These are phyloP conservation scores for Eilema caniola DNA, from an alignment of 2,888 invertebrate species.

Conservation along the genomic window DNA sequence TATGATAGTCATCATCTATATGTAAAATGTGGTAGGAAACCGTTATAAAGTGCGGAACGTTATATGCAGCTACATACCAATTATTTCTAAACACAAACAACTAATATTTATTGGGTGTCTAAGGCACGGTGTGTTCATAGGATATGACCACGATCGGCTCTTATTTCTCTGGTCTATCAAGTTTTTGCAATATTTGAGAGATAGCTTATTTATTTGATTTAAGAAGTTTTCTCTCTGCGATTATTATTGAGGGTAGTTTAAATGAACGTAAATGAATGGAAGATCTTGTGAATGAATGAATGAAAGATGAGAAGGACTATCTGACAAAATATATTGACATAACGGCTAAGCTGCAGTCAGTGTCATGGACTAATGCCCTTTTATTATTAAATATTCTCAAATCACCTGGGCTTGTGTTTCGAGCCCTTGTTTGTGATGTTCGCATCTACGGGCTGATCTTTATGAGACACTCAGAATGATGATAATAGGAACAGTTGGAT, in stretches of 20 bases:
- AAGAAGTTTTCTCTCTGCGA: background rate
- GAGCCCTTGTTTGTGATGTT: background rate
- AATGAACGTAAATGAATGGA: background rate
- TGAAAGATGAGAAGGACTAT: background rate
- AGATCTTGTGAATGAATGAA: too few relatives aligned
- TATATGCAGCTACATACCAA: background rate
- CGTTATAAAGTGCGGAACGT: background rate
- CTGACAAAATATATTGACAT: background rate
- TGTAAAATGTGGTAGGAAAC: too few relatives aligned
- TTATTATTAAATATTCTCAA: too few relatives aligned
- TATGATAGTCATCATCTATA: too few relatives aligned
- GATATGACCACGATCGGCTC: background rate
- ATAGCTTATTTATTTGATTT: background rate
- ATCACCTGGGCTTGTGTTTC: background rate
- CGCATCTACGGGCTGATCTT: background rate
- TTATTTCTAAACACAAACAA: background rate
- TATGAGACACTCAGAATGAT: background rate
- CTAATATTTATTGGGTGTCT: constrained; percentile 11
- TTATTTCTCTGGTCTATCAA: too few relatives aligned
- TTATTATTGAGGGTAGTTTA: background rate
- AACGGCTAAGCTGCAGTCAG: too few relatives aligned
- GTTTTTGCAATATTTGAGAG: background rate
- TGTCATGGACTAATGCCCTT: too few relatives aligned
- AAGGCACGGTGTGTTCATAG: constrained; percentile 2
- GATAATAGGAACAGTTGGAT: background rate